Base-by-base conservation (phyloP, 2,113 vertebrate genomes). In the Ageneiosus marmoratus region DNA sequence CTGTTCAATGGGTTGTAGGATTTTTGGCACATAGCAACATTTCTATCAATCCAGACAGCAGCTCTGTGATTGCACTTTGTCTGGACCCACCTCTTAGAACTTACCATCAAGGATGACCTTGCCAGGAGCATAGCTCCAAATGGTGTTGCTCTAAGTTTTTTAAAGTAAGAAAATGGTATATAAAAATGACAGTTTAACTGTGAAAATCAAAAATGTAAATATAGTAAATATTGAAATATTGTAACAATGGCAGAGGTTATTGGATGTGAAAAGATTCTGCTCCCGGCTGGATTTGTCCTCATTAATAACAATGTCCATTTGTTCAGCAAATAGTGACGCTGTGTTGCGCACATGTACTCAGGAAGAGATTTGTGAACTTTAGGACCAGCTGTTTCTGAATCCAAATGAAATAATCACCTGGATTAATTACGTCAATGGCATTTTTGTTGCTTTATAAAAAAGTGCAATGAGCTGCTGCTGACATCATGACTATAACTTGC, bases 351-450 rank as follows among this genome's bases (percentile, higher is more conserved):
- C 37, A 5, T 41, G 37, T 41, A 16, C 15, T 12, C 9, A 22
- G 46, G 16, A 73, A 55, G 24, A 55, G 34, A 69, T 77, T 77
- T 77, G 48, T 46, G 62, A 15, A 46, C n/a, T 10, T 18, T 55
- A 41, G 37, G 37, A 5, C 73, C 15, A 60, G 63, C 7, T 22
- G 20, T 84, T 70, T 53, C 74, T 41, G 10, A 67, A 56, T 8
- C 60, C 11, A 9, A 60, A 77, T 77, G n/a, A n/a, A 56, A 56
- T 34, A 67, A 55, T 51, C 53, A 46, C 48, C 10, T 11, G 46
- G 70, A 13, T 72, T 81, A 77, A 85, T 85, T 85, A 85, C 58
- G 58, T 70, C 55, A 60, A n/a, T 5, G 4, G 46, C 5, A 72
- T 46, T 78, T 72, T 60, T 24, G 60, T 79, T 78, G 53, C 75